A percentile compares a stretch with the other conserved stretches of the same genome.
Conservation (phyloP, 2,888 invertebrate species). For the Drosophila colorata region DNA sequence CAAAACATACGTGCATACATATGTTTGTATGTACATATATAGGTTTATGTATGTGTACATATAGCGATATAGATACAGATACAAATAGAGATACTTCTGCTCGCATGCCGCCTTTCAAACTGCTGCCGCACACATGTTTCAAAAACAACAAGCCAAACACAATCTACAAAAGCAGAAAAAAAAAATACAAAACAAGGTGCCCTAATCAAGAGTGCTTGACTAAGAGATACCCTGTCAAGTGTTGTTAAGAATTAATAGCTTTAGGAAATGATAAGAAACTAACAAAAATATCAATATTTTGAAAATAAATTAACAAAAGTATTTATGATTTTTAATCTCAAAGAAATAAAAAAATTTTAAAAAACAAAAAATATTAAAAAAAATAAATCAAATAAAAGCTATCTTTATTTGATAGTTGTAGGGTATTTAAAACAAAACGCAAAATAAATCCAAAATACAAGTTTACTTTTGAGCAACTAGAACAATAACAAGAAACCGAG, state of each 20-base stretch:
- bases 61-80: constrained; percentile 44
- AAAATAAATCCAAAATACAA: constrained; percentile 51
- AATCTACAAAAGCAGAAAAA: constrained; percentile 42
- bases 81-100: constrained; percentile 49
- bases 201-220: not conserved
- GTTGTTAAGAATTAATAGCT: not conserved
- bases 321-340: too few species aligned
- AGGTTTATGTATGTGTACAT: constrained; percentile 8
- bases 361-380: too few species aligned
- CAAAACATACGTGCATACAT: constrained; percentile 27
- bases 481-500: constrained; percentile 33
- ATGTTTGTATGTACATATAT: constrained; percentile 27
- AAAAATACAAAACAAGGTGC: constrained; percentile 24
- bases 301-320: too few species aligned
- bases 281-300: not conserved
- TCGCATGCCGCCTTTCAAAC: constrained; percentile 63
- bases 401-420: not conserved
- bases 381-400: too few species aligned
- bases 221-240: constrained; percentile 23
- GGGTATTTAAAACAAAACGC: constrained; percentile 35
- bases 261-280: not conserved
- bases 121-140: constrained; percentile 79
- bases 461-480: constrained; percentile 42
- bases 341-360: too few species aligned
- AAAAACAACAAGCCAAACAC: constrained; percentile 60